Conservation (phyloP, 2,888 invertebrate genomes). For the Coremacera marginata region DNA sequence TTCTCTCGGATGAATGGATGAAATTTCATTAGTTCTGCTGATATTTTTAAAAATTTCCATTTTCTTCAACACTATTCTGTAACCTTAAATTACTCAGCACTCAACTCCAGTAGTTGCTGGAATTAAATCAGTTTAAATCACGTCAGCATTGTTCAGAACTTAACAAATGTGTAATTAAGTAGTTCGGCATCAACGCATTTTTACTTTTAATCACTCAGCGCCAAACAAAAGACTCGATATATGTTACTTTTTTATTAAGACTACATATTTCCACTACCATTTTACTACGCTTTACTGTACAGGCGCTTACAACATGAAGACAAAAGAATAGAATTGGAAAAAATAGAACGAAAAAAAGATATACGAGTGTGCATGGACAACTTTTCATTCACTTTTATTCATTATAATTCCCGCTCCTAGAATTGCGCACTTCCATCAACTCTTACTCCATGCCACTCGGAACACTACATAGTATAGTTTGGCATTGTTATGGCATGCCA, state of each 20-base stretch:
- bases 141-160: neutral
- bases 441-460: no score
- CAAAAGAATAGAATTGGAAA: neutral
- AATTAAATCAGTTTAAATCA: neutral
- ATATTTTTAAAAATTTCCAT: no score
- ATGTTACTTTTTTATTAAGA: no score
- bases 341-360: neutral
- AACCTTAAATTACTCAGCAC: no score
- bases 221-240: neutral
- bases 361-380: neutral
- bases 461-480: no score
- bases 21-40: no score
- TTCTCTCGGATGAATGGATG: no score
- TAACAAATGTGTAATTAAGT: slow-evolving; percentile 8
- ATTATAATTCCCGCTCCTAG: neutral
- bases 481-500: no score
- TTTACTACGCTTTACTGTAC: neutral
- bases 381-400: slow-evolving; percentile 1
- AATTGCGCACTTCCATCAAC: no score
- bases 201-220: slow-evolving; percentile 23
- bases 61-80: no score
- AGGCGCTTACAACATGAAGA: neutral
- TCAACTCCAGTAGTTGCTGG: no score
- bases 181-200: slow-evolving; percentile 10
- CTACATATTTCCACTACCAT: no score